These are phyloP conservation scores for Macaria notata DNA, from an alignment of 2,888 invertebrate species.

Conservation along the genomic window DNA sequence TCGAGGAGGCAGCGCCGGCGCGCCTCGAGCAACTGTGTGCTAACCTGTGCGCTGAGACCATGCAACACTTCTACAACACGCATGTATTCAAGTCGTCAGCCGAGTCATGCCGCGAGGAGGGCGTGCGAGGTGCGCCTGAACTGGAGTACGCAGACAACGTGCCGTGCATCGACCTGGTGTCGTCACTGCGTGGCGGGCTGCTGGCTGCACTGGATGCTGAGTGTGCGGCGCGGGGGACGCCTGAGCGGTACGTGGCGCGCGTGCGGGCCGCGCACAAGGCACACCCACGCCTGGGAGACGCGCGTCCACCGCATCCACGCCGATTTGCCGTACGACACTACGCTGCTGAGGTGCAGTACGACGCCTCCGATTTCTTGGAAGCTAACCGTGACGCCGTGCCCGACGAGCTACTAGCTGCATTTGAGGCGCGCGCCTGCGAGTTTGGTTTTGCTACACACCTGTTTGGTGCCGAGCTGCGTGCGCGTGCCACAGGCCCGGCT, in stretches of 20 bases:
- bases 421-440: slow-evolving; percentile 95
- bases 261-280: slow-evolving; percentile 74
- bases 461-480: slow-evolving; percentile 95
- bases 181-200: slow-evolving; percentile 94
- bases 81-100: slow-evolving; percentile 97
- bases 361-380: slow-evolving; percentile 93
- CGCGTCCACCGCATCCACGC: slow-evolving; percentile 89
- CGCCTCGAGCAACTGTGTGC: slow-evolving; percentile 97
- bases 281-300: slow-evolving; percentile 91
- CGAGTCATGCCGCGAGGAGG: slow-evolving; percentile 96
- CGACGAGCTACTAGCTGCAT: slow-evolving; percentile 95
- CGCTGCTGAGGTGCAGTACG: slow-evolving; percentile 88
- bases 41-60: slow-evolving; percentile 97
- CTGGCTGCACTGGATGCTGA: slow-evolving; percentile 96
- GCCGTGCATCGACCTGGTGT: slow-evolving; percentile 97
- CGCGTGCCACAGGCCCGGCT: slow-evolving; percentile 63
- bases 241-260: slow-evolving; percentile 65
- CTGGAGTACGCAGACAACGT: slow-evolving; percentile 97
- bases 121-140: slow-evolving; percentile 93
- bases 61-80: slow-evolving; percentile 99
- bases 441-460: slow-evolving; percentile 98
- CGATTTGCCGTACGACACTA: slow-evolving; percentile 96
- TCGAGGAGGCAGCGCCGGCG: slow-evolving; percentile 95
- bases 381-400: slow-evolving; percentile 96
- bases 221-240: slow-evolving; percentile 92